Evolutionary conservation across 2,888 invertebrate species (phyloP).

Genomic region (Amitus sp.): DNA sequence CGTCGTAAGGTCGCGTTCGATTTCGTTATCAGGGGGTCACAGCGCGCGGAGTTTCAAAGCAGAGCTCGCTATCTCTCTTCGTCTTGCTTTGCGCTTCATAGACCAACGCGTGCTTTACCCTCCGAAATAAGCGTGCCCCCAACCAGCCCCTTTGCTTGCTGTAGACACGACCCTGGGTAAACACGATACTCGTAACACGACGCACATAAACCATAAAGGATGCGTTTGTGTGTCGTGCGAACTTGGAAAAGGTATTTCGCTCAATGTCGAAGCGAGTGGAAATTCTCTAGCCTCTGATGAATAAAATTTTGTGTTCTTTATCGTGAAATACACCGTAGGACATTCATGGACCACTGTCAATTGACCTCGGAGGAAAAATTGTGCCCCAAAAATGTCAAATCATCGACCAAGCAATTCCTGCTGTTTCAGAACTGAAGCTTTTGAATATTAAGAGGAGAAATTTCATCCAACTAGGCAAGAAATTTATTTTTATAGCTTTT

Average conservation of each 20-base stretch:
- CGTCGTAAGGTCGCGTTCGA: constrained; percentile 18
- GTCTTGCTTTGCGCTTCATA: constrained; percentile 17
- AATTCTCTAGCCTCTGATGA: no score
- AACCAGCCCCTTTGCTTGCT: constrained; percentile 23
- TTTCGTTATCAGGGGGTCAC: no score
- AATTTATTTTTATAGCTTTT: no score
- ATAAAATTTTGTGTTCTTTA: no score
- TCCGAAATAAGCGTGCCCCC: background rate
- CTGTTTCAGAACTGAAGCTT: no score
- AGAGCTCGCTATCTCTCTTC: constrained; percentile 32
- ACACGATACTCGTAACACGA: constrained; percentile 44
- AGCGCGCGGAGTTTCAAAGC: constrained; percentile 35
- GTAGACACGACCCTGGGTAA: constrained; percentile 43
- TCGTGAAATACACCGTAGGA: no score
- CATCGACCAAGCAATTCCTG: no score
- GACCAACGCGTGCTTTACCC: constrained; percentile 12
- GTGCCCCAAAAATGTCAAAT: no score
- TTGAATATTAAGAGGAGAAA: no score
- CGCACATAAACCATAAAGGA: constrained; percentile 32
- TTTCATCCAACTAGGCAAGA: no score
- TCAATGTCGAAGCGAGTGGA: background rate
- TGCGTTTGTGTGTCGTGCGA: constrained; percentile 8
- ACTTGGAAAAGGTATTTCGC: constrained; percentile 6
- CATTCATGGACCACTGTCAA: no score
- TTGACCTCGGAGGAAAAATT: no score